Base-by-base conservation (phyloP, 1,140 invertebrate species). In the Chionoecetes opilio region DNA sequence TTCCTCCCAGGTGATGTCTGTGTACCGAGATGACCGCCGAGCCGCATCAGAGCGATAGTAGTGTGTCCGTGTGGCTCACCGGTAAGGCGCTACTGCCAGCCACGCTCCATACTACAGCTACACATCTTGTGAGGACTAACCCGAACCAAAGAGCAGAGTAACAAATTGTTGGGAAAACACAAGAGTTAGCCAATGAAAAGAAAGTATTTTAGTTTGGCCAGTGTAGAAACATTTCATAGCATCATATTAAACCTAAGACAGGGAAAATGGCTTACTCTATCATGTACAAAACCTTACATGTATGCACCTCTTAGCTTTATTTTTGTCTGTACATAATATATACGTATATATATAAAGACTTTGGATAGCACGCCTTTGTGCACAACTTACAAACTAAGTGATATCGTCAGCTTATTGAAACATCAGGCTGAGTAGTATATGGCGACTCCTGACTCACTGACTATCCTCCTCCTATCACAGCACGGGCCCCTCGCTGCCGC, bases 321-420 rank as follows among this genome's bases (percentile, higher is more conserved):
- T 53, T 53, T 53, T 75, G n/a, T 75, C 63, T 75, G 63, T 75
- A 75, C 63, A 75, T 75, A 75, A n/a, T 75, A 75, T 75, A 75
- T 63, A 46, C 14, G 14, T 46, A 46, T 46, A 63, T 75, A n/a
- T 75, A 75, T 75, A 75, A 75, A 75, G 63, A 75, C n/a, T n/a
- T 75, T 75, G 63, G 63, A 75, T 75, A 75, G 63, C 63, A 75
- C 63, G n/a, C 63, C 63, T 75, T 75, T 75, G 63, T 75, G 63
- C 63, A 75, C 2, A 26, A 8, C 63, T 75, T 75, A 75, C 11
- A 1, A 26, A 75, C 63, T 75, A 75, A 75, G 63, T 75, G 63
- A 75, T 75, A 75, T 75, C 63, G 63, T 75, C 63, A 75, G 63
- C 63, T n/a, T 75, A 75, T 75, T 75, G 63, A 75, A 75, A 75